Evolutionary conservation across 2,113 vertebrate genomes (phyloP), one percentile per base, ranked within the genome.

Genomic region (Phodopus roborovskii): DNA sequence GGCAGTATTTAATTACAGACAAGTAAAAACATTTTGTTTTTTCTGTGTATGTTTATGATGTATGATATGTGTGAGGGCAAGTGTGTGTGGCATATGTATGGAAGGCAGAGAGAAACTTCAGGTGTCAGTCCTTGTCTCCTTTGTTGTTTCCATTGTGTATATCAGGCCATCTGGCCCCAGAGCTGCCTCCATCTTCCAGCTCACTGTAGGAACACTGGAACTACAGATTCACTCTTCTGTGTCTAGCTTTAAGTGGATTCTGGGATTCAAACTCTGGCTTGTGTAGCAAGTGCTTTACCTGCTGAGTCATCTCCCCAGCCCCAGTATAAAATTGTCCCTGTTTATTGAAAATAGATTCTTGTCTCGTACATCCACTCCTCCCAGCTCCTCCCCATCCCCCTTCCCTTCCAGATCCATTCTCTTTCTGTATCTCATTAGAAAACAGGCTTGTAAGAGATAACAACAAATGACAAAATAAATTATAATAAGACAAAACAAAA

Each of bases 1-100:
- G 66, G 2, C 81, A 94, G 88, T 7, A 94, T 93, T 92, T 93
- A 82, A 62, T 53, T 90, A 9, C 64, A 95, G 58, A 93, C 42
- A 96, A 88, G 64, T 75, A 93, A 92, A 90, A 88, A 60, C 15
- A 89, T 36, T 42, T 74, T 74, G 39, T 24, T 48, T 74, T 74
- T 42, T 74, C 71, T 74, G 71, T 39, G n/a, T 39, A n/a, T 58
- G 79, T 82, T 39, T 58, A 39, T 24, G 36, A 58, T 19, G 20
- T 82, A 53, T 10, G 11, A 7, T 58, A 53, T 58, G 30, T 56
- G 33, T 82, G 36, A 64, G 26, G 26, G 4, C 39, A 42, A 5
- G 33, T 22, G 33, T 4, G 5, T 58, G 53, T 60, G 53, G 36
- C 39, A 4, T 39, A 26, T 24, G 9, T 81, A 53, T 82, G 36